Conservation (phyloP, 2,888 invertebrate genomes). For the Macropis europaea region DNA sequence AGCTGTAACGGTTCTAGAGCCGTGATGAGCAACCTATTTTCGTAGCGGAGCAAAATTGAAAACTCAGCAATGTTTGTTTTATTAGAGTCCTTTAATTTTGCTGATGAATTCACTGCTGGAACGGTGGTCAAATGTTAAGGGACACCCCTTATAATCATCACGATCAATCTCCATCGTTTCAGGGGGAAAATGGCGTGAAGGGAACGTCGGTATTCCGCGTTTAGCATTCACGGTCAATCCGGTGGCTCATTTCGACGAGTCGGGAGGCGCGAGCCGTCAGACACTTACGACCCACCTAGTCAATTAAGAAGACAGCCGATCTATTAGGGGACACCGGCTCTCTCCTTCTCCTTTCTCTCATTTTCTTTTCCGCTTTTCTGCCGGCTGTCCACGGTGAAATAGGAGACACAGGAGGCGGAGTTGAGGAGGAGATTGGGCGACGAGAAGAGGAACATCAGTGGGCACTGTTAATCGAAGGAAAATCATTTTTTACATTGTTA, state of each 20-base stretch:
- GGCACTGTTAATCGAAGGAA: constrained; percentile 23
- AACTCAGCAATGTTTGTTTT: no score
- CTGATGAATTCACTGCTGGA: no score
- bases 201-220: constrained; percentile 51
- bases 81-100: no score
- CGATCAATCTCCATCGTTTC: constrained; percentile 41
- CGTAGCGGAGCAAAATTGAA: no score
- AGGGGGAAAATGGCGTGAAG: constrained; percentile 5
- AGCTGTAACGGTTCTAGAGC: no score
- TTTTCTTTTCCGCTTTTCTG: constrained; percentile 36
- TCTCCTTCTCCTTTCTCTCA: neutral
- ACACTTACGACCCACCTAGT: constrained; percentile 73
- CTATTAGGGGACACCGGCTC: constrained; percentile 71
- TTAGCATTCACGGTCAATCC: constrained; percentile 52
- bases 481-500: neutral
- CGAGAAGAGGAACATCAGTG: constrained; percentile 2
- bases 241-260: constrained; percentile 50
- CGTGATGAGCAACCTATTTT: no score
- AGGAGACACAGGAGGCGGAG: constrained; percentile 7
- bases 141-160: constrained; percentile 47
- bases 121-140: no score
- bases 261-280: constrained; percentile 61
- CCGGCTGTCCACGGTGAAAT: constrained; percentile 24
- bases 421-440: constrained; percentile 16
- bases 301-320: constrained; percentile 78